Evolutionary conservation across 1,140 invertebrate genomes (phyloP).

Genomic region (Plectus sambesii): DNA sequence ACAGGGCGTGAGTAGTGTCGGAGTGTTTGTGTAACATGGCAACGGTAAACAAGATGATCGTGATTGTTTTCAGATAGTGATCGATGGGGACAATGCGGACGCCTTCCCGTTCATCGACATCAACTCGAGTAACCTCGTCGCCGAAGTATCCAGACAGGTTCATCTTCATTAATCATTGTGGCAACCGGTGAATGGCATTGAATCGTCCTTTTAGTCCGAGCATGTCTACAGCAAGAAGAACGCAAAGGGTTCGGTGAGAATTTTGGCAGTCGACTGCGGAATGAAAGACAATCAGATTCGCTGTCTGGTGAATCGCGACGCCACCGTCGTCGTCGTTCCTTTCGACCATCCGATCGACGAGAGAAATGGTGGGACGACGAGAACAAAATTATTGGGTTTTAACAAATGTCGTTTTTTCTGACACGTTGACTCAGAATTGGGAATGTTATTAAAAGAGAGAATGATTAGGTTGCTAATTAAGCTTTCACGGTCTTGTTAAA

Average conservation of each 20-base stretch:
- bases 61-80: conserved; percentile 58
- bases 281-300: conserved; percentile 91
- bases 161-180: conserved; percentile 15
- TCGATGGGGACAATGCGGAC: conserved; percentile 46
- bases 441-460: too few species aligned
- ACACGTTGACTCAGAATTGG: too few species aligned
- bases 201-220: conserved; percentile 6
- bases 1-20: too few species aligned
- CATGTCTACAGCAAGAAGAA: conserved; percentile 18
- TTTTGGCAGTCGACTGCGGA: conserved; percentile 84
- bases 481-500: too few species aligned
- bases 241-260: conserved; percentile 48
- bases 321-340: conserved; percentile 74
- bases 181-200: conserved; percentile 3
- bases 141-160: conserved; percentile 73
- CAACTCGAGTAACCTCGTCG: conserved; percentile 74
- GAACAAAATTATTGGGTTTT: too few species aligned
- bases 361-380: conserved; percentile 25
- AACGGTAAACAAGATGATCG: too few species aligned
- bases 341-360: conserved; percentile 58
- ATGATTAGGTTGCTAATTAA: too few species aligned
- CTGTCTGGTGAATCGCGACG: conserved; percentile 71
- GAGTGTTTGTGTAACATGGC: too few species aligned
- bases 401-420: too few species aligned
- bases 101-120: conserved; percentile 58